Conservation (phyloP, 1,140 invertebrate species). For the Lycorma delicatula region DNA sequence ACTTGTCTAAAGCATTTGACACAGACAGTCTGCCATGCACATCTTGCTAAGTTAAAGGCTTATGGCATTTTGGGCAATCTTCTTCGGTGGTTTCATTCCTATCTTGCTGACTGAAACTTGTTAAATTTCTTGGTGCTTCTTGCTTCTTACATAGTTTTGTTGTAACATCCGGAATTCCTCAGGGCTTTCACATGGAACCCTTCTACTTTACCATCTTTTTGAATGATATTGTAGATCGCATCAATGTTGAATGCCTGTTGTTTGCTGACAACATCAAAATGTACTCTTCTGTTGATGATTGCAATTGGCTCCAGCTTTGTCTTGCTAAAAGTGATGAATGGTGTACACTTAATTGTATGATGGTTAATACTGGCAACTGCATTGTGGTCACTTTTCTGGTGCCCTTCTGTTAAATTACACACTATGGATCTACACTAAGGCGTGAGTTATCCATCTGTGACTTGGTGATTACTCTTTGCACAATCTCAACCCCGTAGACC, state of each 20-base stretch:
- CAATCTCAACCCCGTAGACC: too few species aligned
- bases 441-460: too few species aligned
- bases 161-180: conserved; percentile 27
- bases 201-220: conserved; percentile 30
- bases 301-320: too few species aligned
- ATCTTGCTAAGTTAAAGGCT: background rate
- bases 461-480: too few species aligned
- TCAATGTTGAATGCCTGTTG: conserved; percentile 21
- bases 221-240: conserved; percentile 30
- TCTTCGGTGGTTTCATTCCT: conserved; percentile 26
- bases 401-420: too few species aligned
- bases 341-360: too few species aligned
- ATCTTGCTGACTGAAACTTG: conserved; percentile 22
- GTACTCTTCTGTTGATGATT: background rate
- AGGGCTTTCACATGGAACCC: conserved; percentile 30
- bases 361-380: too few species aligned
- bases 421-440: too few species aligned
- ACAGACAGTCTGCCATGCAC: conserved; percentile 1
- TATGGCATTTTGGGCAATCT: conserved; percentile 10
- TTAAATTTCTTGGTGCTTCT: conserved; percentile 22
- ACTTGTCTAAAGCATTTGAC: conserved; percentile 13
- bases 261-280: conserved; percentile 24
- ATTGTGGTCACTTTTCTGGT: too few species aligned
- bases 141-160: conserved; percentile 18
- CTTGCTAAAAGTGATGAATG: too few species aligned